Conservation (phyloP, 1,140 invertebrate species). For the Tetraneura akinire region DNA sequence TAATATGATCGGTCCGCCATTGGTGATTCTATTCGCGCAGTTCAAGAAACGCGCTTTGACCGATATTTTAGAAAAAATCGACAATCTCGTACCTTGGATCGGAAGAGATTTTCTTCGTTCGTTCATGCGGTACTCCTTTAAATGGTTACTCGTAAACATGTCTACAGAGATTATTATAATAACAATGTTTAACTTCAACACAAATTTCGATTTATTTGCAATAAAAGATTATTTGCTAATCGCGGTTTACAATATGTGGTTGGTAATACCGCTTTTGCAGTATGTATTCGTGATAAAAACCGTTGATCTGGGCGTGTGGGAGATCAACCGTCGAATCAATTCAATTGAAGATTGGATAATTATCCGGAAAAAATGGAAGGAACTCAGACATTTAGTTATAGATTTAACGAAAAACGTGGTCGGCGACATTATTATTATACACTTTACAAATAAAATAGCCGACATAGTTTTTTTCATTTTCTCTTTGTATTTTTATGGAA, state of each 20-base stretch:
- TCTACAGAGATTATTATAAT: neutral
- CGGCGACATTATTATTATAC: neutral
- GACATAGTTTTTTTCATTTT: neutral
- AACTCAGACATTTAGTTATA: neutral
- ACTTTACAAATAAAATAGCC: neutral
- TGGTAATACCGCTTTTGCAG: neutral
- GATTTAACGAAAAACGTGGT: neutral
- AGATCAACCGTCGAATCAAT: neutral
- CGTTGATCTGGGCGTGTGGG: neutral
- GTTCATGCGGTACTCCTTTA: neutral
- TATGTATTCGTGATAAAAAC: neutral
- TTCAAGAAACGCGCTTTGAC: neutral
- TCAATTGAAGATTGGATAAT: neutral
- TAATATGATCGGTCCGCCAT: neutral
- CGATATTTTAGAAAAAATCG: neutral
- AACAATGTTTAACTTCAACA: neutral
- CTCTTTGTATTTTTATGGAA: neutral
- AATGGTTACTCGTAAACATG: neutral
- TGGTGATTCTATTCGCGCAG: neutral
- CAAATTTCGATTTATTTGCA: neutral
- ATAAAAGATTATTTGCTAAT: neutral
- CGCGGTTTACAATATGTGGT: neutral
- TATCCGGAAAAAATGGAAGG: neutral
- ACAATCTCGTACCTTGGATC: neutral
- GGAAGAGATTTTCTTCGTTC: neutral